A percentile compares a stretch with the other conserved stretches of the same genome.
Evolutionary conservation across 1,140 invertebrate species (phyloP).

Genomic region (Drosophila repletoides): DNA sequence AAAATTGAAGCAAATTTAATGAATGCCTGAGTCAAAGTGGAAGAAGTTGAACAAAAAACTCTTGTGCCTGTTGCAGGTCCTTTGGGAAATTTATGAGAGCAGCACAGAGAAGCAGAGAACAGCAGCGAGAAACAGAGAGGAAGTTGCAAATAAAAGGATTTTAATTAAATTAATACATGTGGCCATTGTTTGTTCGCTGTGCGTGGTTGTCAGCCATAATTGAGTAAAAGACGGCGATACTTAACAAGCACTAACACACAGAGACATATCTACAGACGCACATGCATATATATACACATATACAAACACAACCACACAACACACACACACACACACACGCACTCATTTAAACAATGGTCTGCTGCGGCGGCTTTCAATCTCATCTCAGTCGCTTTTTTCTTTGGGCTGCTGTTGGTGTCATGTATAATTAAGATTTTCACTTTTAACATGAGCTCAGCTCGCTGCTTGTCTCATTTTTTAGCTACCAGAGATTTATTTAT

Average conservation of each 20-base stretch:
- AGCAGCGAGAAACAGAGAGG: conserved; percentile 17
- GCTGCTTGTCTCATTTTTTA: conserved; percentile 45
- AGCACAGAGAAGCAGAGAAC: neutral
- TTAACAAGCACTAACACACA: conserved; percentile 46
- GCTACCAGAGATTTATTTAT: conserved; percentile 40
- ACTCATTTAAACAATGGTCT: conserved; percentile 50
- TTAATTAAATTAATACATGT: conserved; percentile 79
- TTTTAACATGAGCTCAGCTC: conserved; percentile 52
- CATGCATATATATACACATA: conserved; percentile 4
- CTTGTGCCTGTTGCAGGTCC: conserved; percentile 24
- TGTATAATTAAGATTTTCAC: conserved; percentile 81
- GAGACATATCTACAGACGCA: conserved; percentile 2
- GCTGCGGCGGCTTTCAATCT: conserved; percentile 64
- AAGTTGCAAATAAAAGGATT: conserved; percentile 68
- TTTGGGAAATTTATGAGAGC: conserved; percentile 18
- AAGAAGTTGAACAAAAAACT: neutral
- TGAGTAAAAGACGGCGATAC: conserved; percentile 73
- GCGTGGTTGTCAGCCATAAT: conserved; percentile 63
- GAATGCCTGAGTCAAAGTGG: neutral
- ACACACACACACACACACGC: conserved; percentile 15
- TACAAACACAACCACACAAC: conserved; percentile 2
- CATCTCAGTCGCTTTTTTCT: conserved; percentile 47
- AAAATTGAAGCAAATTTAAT: conserved; percentile 18
- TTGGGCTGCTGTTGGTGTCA: conserved; percentile 64
- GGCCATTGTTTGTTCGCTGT: conserved; percentile 51